Conservation (phyloP, 64 coral and sea anemone genomes). For the Montipora capricornis region DNA sequence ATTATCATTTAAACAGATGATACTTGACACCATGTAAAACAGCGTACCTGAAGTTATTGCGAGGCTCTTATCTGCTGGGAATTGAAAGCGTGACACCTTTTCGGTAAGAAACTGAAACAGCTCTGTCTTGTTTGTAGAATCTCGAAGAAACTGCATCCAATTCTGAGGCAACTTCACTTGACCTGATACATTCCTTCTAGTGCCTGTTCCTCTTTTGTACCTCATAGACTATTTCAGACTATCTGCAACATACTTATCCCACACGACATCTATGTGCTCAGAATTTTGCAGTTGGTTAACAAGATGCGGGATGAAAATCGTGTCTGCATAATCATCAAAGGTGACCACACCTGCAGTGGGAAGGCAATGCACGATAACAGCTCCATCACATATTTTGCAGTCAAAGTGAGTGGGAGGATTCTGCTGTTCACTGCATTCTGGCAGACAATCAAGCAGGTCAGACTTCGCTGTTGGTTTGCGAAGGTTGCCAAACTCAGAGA, state of each 20-base stretch:
- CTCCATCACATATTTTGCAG: constrained; percentile 41
- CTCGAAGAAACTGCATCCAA: constrained; percentile 15
- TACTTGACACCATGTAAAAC: not conserved
- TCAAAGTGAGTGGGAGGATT: constrained; percentile 21
- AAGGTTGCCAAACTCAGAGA: constrained; percentile 39
- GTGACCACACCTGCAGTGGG: not conserved
- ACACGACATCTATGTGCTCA: not conserved
- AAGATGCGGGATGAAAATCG: constrained; percentile 30
- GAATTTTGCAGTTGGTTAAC: not conserved
- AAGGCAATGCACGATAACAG: constrained; percentile 29
- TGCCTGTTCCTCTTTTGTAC: not conserved
- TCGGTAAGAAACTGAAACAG: not conserved
- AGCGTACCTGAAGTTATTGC: constrained; percentile 12
- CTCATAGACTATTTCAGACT: not conserved
- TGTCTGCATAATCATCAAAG: constrained; percentile 28
- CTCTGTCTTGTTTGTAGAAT: not conserved
- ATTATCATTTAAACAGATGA: not conserved
- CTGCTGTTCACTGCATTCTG: not conserved
- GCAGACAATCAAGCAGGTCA: constrained; percentile 26
- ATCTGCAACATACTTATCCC: not conserved
- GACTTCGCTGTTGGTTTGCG: constrained; percentile 19
- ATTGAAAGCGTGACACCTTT: constrained; percentile 4
- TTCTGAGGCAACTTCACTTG: not conserved
- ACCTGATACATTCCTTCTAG: not conserved
- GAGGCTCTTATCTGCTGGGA: not conserved